Conservation (phyloP, 2,113 vertebrate genomes). For the Archocentrus centrarchus region DNA sequence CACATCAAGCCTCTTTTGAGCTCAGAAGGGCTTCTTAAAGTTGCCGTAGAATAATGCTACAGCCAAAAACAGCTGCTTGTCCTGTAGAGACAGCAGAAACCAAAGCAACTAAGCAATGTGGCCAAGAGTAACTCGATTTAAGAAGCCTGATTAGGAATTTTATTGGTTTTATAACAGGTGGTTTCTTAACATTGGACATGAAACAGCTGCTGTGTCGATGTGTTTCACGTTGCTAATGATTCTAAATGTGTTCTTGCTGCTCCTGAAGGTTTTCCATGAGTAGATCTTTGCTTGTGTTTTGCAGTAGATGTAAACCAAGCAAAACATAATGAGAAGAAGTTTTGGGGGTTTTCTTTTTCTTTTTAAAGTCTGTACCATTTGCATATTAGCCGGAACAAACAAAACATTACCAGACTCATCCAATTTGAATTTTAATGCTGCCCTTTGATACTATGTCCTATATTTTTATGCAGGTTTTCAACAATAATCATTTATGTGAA, state of each 20-base stretch:
- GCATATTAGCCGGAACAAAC: constrained; percentile 67
- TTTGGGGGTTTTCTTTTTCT: background rate
- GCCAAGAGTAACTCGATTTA: constrained; percentile 31
- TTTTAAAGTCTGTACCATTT: constrained; percentile 47
- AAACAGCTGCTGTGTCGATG: constrained; percentile 56
- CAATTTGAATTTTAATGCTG: constrained; percentile 68
- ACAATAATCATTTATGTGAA: constrained; percentile 23
- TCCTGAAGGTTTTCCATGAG: constrained; percentile 30
- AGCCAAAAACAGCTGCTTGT: constrained; percentile 59
- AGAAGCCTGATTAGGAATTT: constrained; percentile 17
- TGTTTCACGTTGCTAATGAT: constrained; percentile 58
- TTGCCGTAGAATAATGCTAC: constrained; percentile 59
- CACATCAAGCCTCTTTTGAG: constrained; percentile 56
- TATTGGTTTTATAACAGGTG: constrained; percentile 47
- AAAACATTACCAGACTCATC: constrained; percentile 48
- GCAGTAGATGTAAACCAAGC: constrained; percentile 62
- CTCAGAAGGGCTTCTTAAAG: constrained; percentile 27
- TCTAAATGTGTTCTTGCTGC: constrained; percentile 49
- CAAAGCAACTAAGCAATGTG: constrained; percentile 27
- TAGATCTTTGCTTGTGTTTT: constrained; percentile 31
- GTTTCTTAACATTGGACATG: constrained; percentile 30
- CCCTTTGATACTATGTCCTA: constrained; percentile 49
- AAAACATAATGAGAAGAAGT: constrained; percentile 68
- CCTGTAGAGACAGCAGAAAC: constrained; percentile 43
- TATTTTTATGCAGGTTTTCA: constrained; percentile 33